A percentile compares a stretch with the other conserved stretches of the same genome.
These are phyloP conservation scores for Antennarius maculatus DNA, from an alignment of 2,797 vertebrate genomes.

Conservation along the genomic window DNA sequence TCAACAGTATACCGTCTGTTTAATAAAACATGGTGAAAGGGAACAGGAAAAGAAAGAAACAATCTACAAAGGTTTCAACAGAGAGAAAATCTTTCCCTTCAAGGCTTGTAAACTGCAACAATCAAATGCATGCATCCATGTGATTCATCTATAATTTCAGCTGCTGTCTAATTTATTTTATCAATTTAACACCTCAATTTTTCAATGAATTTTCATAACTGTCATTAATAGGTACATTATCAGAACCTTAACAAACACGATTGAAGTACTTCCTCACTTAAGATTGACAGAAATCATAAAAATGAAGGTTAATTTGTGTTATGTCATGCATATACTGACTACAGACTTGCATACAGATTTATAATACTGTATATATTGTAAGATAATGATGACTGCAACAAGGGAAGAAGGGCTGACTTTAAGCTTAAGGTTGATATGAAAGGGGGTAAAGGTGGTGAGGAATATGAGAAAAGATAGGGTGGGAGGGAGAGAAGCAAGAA, in stretches of 20 bases:
- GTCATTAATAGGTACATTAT: neutral
- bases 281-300: neutral
- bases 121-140: slow-evolving; percentile 14
- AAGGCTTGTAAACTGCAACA: slow-evolving; percentile 31
- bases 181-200: slow-evolving; percentile 23
- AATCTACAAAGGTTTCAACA: slow-evolving; percentile 50
- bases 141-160: slow-evolving; percentile 37
- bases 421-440: slow-evolving; percentile 41
- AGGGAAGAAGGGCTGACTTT: slow-evolving; percentile 16
- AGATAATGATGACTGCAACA: slow-evolving; percentile 30
- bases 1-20: slow-evolving; percentile 30
- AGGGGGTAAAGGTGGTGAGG: slow-evolving; percentile 23
- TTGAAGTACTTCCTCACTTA: neutral
- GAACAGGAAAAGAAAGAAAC: slow-evolving; percentile 37
- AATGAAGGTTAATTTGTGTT: no score
- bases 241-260: neutral
- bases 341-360: slow-evolving; percentile 10
- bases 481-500: slow-evolving; percentile 31
- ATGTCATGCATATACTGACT: slow-evolving; percentile 10
- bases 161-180: slow-evolving; percentile 16
- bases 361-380: slow-evolving; percentile 35
- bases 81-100: slow-evolving; percentile 24
- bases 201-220: neutral
- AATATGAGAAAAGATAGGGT: slow-evolving; percentile 26
- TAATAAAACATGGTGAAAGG: slow-evolving; percentile 64